Percentiles rank a stretch among this genome's conserved stretches.
Evolutionary conservation across 2,797 vertebrate genomes (phyloP).

Genomic region (Microchirus variegatus): DNA sequence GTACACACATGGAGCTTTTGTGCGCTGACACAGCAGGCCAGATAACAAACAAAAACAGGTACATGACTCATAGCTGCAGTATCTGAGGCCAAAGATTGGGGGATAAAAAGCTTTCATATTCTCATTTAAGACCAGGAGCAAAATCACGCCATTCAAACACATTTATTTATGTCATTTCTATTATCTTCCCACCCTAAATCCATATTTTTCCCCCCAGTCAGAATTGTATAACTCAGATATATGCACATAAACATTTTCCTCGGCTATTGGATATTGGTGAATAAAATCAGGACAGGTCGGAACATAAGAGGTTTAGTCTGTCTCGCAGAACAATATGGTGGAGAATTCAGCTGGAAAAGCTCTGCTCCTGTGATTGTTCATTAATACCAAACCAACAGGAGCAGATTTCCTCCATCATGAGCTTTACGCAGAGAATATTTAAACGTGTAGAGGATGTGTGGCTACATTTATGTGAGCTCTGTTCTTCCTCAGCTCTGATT

Average conservation of each 20-base stretch:
- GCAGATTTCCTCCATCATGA: slow-evolving; percentile 79
- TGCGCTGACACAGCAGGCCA: slow-evolving; percentile 17
- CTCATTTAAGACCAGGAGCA: neutral
- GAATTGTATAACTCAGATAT: no score
- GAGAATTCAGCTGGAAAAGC: slow-evolving; percentile 78
- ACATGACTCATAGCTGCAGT: slow-evolving; percentile 40
- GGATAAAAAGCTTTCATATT: slow-evolving; percentile 4
- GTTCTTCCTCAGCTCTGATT: slow-evolving; percentile 38
- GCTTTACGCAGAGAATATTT: slow-evolving; percentile 25
- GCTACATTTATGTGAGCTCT: slow-evolving; percentile 28
- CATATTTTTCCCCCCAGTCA: no score
- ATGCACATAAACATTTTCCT: no score
- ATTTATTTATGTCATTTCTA: no score
- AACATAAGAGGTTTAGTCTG: neutral
- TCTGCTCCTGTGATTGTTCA: slow-evolving; percentile 80
- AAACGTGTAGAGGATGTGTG: slow-evolving; percentile 31
- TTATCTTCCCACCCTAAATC: no score
- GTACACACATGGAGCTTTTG: slow-evolving; percentile 4
- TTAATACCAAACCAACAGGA: slow-evolving; percentile 74
- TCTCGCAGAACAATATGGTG: slow-evolving; percentile 26
- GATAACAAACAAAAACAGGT: slow-evolving; percentile 36
- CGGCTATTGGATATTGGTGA: no score
- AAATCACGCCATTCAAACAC: no score
- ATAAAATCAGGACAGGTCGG: no score
- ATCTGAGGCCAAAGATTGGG: slow-evolving; percentile 5